A percentile compares a stretch with the other conserved stretches of the same genome.
Evolutionary conservation across 2,113 vertebrate genomes (phyloP).

Genomic region (Dicrurus megarhynchus): DNA sequence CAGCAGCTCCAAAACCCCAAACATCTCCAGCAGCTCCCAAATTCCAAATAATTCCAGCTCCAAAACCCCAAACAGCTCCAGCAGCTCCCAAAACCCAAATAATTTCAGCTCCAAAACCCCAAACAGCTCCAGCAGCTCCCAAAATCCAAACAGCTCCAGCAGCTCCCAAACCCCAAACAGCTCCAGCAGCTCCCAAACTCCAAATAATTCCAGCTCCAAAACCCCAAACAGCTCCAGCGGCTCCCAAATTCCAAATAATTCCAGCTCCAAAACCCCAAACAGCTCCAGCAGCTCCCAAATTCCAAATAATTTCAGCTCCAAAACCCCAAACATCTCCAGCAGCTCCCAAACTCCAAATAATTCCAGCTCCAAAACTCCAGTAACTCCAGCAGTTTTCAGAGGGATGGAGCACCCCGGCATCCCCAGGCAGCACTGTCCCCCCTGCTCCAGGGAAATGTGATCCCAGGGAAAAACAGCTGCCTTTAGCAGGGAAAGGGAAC

Average conservation of each 20-base stretch:
- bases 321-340: background rate
- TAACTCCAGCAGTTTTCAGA: background rate
- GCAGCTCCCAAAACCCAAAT: background rate
- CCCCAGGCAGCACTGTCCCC: background rate
- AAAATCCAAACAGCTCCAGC: background rate
- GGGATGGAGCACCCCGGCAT: rapidly evolving
- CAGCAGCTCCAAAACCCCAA: background rate
- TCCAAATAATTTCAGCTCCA: background rate
- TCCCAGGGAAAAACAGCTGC: background rate
- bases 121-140: background rate
- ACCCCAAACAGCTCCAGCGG: background rate
- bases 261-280: background rate
- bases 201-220: background rate
- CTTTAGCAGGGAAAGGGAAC: background rate
- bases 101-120: no score
- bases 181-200: no score
- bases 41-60: no score
- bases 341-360: no score
- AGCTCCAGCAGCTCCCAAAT: background rate
- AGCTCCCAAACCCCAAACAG: background rate
- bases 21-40: background rate
- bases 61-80: background rate
- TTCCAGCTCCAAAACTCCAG: background rate
- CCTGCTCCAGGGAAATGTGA: background rate
- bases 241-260: background rate